phyloP scores from a whole-genome alignment of 2,113 vertebrate genomes.

The Fulica atra region DNA sequence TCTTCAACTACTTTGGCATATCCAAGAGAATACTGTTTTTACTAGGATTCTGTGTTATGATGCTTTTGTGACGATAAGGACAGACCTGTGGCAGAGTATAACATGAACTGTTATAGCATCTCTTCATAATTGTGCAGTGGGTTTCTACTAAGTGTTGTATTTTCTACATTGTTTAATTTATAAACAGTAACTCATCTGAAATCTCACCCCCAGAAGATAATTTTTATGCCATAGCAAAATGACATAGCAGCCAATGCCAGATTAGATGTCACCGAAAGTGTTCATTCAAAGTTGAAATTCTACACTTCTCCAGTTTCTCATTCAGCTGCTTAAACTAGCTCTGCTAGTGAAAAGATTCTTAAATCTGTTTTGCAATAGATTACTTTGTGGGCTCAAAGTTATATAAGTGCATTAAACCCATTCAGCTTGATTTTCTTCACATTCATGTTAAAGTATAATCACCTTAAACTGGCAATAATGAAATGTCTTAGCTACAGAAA shows the following conservation, averaged over 20 bases:
- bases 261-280: not conserved
- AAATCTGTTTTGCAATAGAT: not conserved
- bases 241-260: not conserved
- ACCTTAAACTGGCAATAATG: not conserved
- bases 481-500: not conserved
- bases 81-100: not conserved
- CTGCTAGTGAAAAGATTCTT: not conserved
- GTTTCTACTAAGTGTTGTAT: not conserved
- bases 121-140: not conserved
- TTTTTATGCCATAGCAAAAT: not conserved
- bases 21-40: not conserved
- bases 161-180: not conserved
- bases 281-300: not conserved
- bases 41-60: not conserved
- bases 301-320: not conserved
- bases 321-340: not conserved
- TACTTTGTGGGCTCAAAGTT: not conserved
- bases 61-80: not conserved
- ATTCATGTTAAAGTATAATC: not conserved
- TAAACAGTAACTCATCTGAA: not conserved
- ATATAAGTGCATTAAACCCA: not conserved
- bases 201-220: not conserved
- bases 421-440: not conserved
- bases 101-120: not conserved
- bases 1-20: not conserved